Evolutionary conservation across 2,888 invertebrate genomes (phyloP), one percentile per base, ranked within the genome.

Genomic region (Zhuqinia jingwanae): DNA sequence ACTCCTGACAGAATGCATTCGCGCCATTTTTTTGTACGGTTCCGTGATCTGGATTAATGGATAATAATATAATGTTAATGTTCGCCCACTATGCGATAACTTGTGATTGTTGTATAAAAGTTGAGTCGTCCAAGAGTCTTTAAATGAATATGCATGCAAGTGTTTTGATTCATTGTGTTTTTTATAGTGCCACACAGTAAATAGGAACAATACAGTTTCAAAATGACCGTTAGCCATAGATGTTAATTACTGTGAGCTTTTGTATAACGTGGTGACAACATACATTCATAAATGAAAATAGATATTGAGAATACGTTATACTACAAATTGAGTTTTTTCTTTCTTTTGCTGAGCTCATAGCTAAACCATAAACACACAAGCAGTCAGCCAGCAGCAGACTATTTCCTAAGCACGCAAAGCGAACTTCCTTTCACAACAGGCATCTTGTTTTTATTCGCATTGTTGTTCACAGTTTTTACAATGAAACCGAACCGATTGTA

Each of bases 121-220:
- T n/a, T n/a, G n/a, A n/a, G n/a, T n/a, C n/a, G n/a, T n/a, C n/a
- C n/a, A n/a, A n/a, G n/a, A n/a, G n/a, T n/a, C n/a, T n/a, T n/a
- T n/a, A n/a, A n/a, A n/a, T n/a, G n/a, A n/a, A n/a, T n/a, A n/a
- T n/a, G n/a, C n/a, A n/a, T n/a, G n/a, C n/a, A n/a, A n/a, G n/a
- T n/a, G n/a, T 3, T 36, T 36, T 36, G 8, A 8, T 36, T 36
- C 36, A 8, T 8, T 6, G 8, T 36, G 3, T 8, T 8, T 36
- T 36, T 36, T 36, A 36, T 36, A 6, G 8, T 17, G 15, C 17
- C 10, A 22, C 22, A 27, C 8, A 13, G 65, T 65, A 10, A 27
- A 20, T 42, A 45, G 70, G 65, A 79, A 79, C 79, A 79, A 79
- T 79, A 79, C 79, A 65, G 79, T 79, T 79, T 60, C 58, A 50